These are phyloP conservation scores for Epistrophella euchroma DNA, from an alignment of 2,888 invertebrate species.

Conservation along the genomic window DNA sequence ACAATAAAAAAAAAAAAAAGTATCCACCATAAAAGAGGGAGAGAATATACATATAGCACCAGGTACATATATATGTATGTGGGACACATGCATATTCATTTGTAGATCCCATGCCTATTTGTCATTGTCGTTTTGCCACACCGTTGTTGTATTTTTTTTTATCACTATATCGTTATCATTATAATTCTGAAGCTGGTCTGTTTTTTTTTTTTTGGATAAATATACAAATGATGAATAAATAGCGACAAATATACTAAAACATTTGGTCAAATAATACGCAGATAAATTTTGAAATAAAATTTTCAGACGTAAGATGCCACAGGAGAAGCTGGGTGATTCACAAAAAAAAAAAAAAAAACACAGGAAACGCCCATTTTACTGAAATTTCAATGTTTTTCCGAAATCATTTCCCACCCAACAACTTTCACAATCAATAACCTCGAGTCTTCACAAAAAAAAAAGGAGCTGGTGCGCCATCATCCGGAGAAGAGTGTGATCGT, in stretches of 20 bases:
- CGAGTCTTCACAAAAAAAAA: constrained; percentile 5
- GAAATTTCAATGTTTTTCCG: constrained; percentile 34
- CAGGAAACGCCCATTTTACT: constrained; percentile 69
- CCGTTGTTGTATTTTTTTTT: constrained; percentile 37
- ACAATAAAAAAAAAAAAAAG: constrained; percentile 73
- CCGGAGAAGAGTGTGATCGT: constrained; percentile 7
- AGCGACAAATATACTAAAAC: constrained; percentile 54
- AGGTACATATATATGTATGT: constrained; percentile 48
- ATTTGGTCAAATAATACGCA: constrained; percentile 72
- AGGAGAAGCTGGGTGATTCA: constrained; percentile 6
- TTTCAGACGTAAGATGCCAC: constrained; percentile 41
- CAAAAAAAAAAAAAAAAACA: background rate
- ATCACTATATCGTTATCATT: constrained; percentile 67
- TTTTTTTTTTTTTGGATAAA: constrained; percentile 47
- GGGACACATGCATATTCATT: constrained; percentile 75
- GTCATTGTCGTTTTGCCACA: constrained; percentile 57
- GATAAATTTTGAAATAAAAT: constrained; percentile 9
- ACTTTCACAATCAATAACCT: constrained; percentile 59
- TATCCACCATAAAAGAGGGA: constrained; percentile 56
- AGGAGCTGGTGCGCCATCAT: constrained; percentile 28
- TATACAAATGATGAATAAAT: constrained; percentile 64
- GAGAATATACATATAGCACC: background rate
- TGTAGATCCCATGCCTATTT: constrained; percentile 71
- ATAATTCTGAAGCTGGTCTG: constrained; percentile 51
- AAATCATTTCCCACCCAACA: constrained; percentile 20